Evolutionary conservation across 2,113 vertebrate species (phyloP).

Genomic region (Ciconia boyciana): DNA sequence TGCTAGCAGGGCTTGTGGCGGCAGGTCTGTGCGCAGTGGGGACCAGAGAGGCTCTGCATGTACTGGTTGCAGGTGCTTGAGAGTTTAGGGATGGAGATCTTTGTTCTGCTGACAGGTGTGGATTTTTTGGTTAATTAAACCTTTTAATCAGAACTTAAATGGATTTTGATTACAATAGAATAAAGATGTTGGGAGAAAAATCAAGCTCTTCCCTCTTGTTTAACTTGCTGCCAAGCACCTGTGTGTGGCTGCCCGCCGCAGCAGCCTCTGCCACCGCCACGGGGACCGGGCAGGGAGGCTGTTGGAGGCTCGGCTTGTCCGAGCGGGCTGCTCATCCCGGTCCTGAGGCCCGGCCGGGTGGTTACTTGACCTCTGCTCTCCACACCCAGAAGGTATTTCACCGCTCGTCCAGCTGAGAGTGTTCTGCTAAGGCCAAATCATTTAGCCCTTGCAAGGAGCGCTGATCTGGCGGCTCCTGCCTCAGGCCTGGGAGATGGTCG

Average conservation of each 20-base stretch:
- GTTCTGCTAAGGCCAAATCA: not conserved
- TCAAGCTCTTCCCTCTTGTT: not conserved
- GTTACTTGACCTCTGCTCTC: not conserved
- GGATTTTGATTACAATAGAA: not conserved
- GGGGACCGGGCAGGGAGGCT: accelerated
- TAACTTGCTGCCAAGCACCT: not conserved
- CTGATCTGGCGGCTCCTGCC: not conserved
- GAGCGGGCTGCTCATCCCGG: not conserved
- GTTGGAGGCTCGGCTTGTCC: not conserved
- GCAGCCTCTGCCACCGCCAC: accelerated
- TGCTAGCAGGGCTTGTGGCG: not conserved
- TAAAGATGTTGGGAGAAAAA: not conserved
- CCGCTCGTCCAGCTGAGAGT: not conserved
- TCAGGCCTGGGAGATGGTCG: not conserved
- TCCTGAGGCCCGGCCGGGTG: not conserved
- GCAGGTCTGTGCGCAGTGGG: accelerated
- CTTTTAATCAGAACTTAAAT: not conserved
- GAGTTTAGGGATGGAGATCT: not conserved
- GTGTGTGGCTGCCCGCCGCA: not conserved
- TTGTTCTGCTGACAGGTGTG: not conserved
- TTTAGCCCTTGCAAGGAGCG: not conserved
- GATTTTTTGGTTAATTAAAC: not conserved
- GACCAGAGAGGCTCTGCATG: not conserved
- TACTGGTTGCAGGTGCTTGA: not conserved
- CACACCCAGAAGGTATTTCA: not conserved